Base-by-base conservation (phyloP, 2,888 invertebrate genomes). In the Tenthredo scrophulariae region DNA sequence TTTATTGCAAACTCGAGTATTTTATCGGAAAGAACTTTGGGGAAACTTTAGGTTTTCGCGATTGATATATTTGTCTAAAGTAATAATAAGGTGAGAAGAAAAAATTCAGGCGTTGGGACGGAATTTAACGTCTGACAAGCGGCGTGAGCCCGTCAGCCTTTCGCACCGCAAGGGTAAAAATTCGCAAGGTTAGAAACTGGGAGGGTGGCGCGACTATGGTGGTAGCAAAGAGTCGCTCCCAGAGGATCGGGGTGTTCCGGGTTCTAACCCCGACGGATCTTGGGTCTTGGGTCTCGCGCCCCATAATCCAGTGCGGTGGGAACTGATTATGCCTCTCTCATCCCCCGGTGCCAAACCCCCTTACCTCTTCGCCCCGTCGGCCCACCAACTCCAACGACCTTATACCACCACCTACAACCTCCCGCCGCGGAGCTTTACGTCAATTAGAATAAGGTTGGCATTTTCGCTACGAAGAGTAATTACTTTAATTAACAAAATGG, bases 401-500 rank as follows among this genome's bases (percentile, higher is more conserved):
- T 85, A 86, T 85, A 58, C 87, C 88, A 87, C 89, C 87, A 87
- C 85, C 84, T 86, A 85, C 86, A 86, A 89, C 89, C 85, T 88
- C 89, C 91, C 91, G 89, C 90, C 90, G 40, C 58, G 79, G 89
- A 92, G 93, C 93, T 93, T 92, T 92, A 92, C 94, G 93, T 94
- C 94, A 94, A 94, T 94, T 94, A 94, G 94, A 93, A 93, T 93
- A 94, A 94, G 93, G 94, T 93, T 94, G 93, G 94, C 94, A 93
- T 93, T 94, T 93, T 93, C 93, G 92, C 86, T 82, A 93, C 93
- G 93, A 94, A 94, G 94, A 94, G 93, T 94, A 94, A 94, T 94
- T 94, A 94, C 94, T 94, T 94, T 94, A 94, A 94, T 94, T 94
- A 94, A 94, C 94, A 94, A 94, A 94, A 94, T 93, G 93, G 93